These are phyloP conservation scores for Stenopsyche tienmushanensis DNA, from an alignment of 1,140 invertebrate species.

Conservation along the genomic window DNA sequence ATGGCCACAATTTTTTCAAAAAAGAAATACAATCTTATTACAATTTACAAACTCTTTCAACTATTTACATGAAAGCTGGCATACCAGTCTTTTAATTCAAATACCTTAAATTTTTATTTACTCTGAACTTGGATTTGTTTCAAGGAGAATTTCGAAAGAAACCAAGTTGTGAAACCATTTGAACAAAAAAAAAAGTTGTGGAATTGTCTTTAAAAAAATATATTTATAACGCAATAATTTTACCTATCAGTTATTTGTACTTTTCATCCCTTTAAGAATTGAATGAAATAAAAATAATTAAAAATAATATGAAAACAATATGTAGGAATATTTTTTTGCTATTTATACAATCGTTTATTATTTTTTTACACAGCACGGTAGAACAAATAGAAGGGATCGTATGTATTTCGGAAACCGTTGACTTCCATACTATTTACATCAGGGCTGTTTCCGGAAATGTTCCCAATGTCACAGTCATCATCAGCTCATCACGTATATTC, in stretches of 20 bases:
- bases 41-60: conserved; percentile 23
- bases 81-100: conserved; percentile 22
- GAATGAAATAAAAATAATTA: background rate
- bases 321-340: no score
- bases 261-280: conserved; percentile 32
- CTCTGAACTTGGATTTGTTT: no score
- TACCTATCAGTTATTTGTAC: conserved; percentile 41
- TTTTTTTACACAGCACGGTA: conserved; percentile 27
- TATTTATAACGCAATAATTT: conserved; percentile 29
- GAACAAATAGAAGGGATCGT: conserved; percentile 34
- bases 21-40: conserved; percentile 4
- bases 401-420: conserved; percentile 33
- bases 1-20: conserved; percentile 27
- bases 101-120: background rate
- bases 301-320: background rate
- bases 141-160: no score
- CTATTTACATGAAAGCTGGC: conserved; percentile 25
- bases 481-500: conserved; percentile 42
- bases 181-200: conserved; percentile 10
- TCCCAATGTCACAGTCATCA: conserved; percentile 22
- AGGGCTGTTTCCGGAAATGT: conserved; percentile 5
- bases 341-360: no score
- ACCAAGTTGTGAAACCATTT: background rate
- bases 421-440: conserved; percentile 35
- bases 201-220: conserved; percentile 9